Conservation (phyloP, 2,888 invertebrate genomes). For the Heliconius aoede region DNA sequence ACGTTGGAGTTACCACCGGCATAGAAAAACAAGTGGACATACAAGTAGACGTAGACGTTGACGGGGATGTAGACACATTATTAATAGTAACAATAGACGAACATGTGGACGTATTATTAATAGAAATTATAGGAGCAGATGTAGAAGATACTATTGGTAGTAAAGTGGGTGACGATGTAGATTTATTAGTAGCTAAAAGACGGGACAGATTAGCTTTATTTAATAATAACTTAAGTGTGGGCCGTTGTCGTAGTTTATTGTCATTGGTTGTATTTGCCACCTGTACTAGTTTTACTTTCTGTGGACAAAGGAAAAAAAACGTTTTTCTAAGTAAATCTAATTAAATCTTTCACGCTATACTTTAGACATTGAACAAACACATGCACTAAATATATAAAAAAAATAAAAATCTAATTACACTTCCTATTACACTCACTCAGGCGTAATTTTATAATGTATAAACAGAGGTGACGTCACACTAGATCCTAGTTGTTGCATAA, state of each 20-base stretch:
- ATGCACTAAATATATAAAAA: too few relatives aligned
- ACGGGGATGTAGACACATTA: background rate
- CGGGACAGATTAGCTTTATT: conserved; percentile 68
- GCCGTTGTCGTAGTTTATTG: conserved; percentile 33
- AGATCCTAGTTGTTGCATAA: too few relatives aligned
- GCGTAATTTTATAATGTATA: too few relatives aligned
- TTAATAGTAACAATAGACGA: background rate
- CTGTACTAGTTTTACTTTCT: conserved; percentile 64
- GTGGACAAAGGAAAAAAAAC: background rate
- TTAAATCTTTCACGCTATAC: too few relatives aligned
- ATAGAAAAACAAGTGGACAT: background rate
- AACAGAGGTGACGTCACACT: too few relatives aligned
- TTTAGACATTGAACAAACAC: too few relatives aligned
- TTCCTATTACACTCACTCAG: too few relatives aligned
- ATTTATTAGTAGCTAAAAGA: conserved; percentile 56
- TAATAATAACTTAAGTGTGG: conserved; percentile 78
- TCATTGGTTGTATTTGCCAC: conserved; percentile 46
- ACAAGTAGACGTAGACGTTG: conserved; percentile 6
- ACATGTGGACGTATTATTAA: background rate
- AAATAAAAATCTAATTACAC: too few relatives aligned
- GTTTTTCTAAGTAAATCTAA: too few relatives aligned
- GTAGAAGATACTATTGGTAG: background rate
- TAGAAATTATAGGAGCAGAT: background rate
- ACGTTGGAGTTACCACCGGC: background rate
- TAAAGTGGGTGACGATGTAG: background rate